Evolutionary conservation across 2,797 vertebrate genomes (phyloP).

Genomic region (Hemibagrus guttatus): DNA sequence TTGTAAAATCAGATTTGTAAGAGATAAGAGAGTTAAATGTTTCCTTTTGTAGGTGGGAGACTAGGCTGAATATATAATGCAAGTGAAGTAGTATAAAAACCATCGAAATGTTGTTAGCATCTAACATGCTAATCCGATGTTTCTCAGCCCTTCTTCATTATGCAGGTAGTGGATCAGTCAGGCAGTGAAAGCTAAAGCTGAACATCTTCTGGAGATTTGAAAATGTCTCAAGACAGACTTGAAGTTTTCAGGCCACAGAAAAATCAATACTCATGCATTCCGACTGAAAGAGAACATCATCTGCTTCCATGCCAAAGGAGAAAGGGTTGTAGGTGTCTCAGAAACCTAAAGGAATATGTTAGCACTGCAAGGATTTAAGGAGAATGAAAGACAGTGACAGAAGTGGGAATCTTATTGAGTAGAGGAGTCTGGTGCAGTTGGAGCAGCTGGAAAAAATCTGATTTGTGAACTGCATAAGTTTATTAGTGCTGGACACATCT

Average conservation of each 20-base stretch:
- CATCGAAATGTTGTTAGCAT: neutral
- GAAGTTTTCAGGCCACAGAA: neutral
- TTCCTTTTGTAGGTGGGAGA: neutral
- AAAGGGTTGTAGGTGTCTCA: neutral
- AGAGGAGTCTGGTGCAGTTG: neutral
- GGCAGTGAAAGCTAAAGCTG: conserved; percentile 1
- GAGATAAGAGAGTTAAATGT: neutral
- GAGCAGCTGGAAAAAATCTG: neutral
- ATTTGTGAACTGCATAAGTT: neutral
- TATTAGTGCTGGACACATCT: neutral
- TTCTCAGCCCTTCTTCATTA: neutral
- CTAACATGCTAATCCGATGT: neutral
- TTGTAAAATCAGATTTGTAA: neutral
- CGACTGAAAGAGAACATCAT: neutral
- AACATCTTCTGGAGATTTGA: neutral
- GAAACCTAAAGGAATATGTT: neutral
- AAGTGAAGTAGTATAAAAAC: neutral
- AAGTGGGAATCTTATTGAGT: neutral
- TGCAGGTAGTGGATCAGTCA: neutral
- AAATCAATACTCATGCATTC: conserved; percentile 6
- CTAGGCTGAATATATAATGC: neutral
- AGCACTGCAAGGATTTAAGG: neutral
- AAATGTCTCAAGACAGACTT: neutral
- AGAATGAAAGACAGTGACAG: neutral
- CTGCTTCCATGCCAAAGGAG: neutral